Evolutionary conservation across 2,888 invertebrate genomes (phyloP).

Genomic region (Biston stratarius): DNA sequence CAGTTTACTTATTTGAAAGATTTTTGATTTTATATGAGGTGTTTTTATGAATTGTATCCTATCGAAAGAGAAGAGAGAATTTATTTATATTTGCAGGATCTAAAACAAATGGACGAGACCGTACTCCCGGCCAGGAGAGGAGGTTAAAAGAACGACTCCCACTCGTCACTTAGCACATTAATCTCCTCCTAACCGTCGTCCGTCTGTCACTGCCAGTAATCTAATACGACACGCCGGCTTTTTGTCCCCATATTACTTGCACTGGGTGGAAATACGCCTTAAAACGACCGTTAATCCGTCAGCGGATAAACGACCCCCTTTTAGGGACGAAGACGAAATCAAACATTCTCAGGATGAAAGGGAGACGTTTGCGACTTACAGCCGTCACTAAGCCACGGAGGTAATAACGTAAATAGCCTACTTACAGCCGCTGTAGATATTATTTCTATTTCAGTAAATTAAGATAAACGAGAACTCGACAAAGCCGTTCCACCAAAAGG

Average conservation of each 20-base stretch:
- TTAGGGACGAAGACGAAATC: slow-evolving; percentile 60
- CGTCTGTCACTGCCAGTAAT: slow-evolving; percentile 84
- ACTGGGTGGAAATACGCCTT: slow-evolving; percentile 75
- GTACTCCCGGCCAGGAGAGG: slow-evolving; percentile 63
- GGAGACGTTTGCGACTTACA: slow-evolving; percentile 51
- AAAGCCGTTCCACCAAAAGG: slow-evolving; percentile 46
- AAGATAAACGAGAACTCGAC: slow-evolving; percentile 35
- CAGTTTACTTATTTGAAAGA: not conserved
- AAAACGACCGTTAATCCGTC: slow-evolving; percentile 75
- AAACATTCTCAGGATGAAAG: slow-evolving; percentile 64
- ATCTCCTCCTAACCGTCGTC: slow-evolving; percentile 80
- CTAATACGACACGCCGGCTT: slow-evolving; percentile 85
- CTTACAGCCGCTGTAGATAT: slow-evolving; percentile 39
- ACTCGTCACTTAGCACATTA: slow-evolving; percentile 85
- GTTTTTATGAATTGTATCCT: slow-evolving; percentile 17
- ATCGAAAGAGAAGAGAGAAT: slow-evolving; percentile 67
- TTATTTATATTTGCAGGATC: slow-evolving; percentile 69
- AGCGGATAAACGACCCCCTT: slow-evolving; percentile 67
- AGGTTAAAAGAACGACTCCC: slow-evolving; percentile 67
- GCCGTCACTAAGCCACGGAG: slow-evolving; percentile 40
- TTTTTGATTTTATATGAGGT: not conserved
- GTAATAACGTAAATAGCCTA: slow-evolving; percentile 42
- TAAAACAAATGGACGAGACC: slow-evolving; percentile 71
- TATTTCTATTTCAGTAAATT: slow-evolving; percentile 37
- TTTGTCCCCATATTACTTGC: slow-evolving; percentile 80